phyloP scores from a whole-genome alignment of 2,113 vertebrate genomes.

The Protobothrops mucrosquamatus region DNA sequence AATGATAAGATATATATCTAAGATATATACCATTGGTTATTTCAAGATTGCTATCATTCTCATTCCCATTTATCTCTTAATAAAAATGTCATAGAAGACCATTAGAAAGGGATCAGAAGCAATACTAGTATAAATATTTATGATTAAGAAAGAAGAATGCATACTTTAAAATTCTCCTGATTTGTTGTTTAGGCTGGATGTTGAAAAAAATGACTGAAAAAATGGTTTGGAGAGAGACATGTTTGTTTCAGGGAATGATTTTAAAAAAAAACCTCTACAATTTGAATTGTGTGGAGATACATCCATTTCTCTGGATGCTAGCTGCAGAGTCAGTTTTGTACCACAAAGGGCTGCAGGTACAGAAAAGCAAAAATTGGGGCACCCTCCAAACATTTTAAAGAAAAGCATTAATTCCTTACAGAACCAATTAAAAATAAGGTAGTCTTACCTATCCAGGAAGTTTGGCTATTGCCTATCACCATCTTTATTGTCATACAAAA shows the following conservation, averaged over 20 bases:
- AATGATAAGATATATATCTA: not conserved
- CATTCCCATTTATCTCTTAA: not conserved
- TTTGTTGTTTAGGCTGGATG: not conserved
- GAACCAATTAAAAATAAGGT: not conserved
- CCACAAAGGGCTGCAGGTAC: not conserved
- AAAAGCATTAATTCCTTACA: not conserved
- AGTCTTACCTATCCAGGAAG: not conserved
- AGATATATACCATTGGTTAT: not conserved
- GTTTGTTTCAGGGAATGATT: not conserved
- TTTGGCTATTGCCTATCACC: not conserved
- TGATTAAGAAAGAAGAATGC: not conserved
- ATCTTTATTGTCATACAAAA: not conserved
- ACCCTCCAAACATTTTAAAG: not conserved
- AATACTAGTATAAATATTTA: not conserved
- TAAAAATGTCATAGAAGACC: not conserved
- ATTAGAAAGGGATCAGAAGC: not conserved
- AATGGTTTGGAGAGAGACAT: not conserved
- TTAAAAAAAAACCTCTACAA: not conserved
- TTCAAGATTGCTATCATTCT: not conserved
- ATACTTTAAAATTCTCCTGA: not conserved
- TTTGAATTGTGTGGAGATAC: not conserved
- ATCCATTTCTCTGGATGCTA: not conserved
- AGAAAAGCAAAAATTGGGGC: not conserved
- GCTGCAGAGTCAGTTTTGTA: not conserved
- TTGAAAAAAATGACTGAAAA: not conserved